Evolutionary conservation across 1,140 invertebrate genomes (phyloP).

Genomic region (Pseudoatta argentina): DNA sequence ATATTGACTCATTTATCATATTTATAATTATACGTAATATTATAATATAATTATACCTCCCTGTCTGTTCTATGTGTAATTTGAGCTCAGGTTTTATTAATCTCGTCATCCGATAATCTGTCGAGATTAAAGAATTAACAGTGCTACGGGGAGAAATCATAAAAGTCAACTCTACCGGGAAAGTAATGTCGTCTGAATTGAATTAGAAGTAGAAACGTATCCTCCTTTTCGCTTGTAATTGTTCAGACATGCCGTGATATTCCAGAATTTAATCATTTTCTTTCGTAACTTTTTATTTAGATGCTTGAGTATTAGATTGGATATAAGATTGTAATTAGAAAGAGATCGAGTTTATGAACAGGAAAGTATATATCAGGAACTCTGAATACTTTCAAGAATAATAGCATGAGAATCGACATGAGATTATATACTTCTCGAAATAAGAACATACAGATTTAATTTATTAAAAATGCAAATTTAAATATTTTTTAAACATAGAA

Average conservation of each 20-base stretch:
- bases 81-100: constrained; percentile 37
- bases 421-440: too few relatives aligned
- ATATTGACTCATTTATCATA: constrained; percentile 21
- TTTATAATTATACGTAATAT: constrained; percentile 75
- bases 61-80: constrained; percentile 35
- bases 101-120: constrained; percentile 41
- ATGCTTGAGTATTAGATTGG: neutral
- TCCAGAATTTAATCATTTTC: constrained; percentile 9
- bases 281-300: neutral
- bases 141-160: neutral
- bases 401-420: neutral
- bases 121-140: constrained; percentile 36
- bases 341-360: constrained; percentile 12
- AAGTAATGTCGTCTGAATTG: constrained; percentile 25
- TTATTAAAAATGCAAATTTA: constrained; percentile 8
- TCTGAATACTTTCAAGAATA: neutral
- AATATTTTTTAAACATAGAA: neutral
- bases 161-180: neutral
- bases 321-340: neutral
- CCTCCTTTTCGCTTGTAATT: neutral
- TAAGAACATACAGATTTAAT: neutral
- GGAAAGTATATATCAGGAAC: neutral
- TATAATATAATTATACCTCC: neutral
- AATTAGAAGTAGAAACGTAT: constrained; percentile 2
- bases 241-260: neutral